Percentiles rank a stretch among this genome's conserved stretches.
These are phyloP conservation scores for Lycocerus yunnanus DNA, from an alignment of 2,888 invertebrate genomes.

Conservation along the genomic window DNA sequence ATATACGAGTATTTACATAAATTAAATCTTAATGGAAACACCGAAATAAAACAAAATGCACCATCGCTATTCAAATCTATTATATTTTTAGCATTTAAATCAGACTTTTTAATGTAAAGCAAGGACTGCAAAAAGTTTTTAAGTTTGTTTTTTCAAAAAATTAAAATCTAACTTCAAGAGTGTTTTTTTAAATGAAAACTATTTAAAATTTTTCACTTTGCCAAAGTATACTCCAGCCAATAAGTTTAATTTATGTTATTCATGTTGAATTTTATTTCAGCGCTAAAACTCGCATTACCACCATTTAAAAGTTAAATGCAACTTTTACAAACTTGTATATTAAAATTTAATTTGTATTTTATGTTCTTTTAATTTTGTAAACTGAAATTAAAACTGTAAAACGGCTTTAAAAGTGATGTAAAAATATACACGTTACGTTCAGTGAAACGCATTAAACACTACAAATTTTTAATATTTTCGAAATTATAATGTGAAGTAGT, in stretches of 20 bases:
- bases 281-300: not conserved
- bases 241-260: not conserved
- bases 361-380: not conserved
- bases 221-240: not conserved
- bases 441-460: not conserved
- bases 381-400: not conserved
- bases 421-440: not conserved
- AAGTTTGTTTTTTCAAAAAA: not conserved
- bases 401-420: not conserved
- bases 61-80: constrained; percentile 49
- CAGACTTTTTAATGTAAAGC: constrained; percentile 20
- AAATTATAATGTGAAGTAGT: not conserved
- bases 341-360: not conserved
- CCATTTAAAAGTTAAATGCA: not conserved
- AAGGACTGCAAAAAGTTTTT: not conserved
- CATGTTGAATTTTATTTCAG: not conserved
- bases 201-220: not conserved
- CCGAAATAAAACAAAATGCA: constrained; percentile 45
- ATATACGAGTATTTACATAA: constrained; percentile 46
- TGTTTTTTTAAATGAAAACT: not conserved
- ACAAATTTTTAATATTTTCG: not conserved
- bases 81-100: constrained; percentile 40
- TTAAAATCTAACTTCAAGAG: not conserved
- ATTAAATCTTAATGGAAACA: constrained; percentile 48
- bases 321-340: not conserved